phyloP scores from a whole-genome alignment of 2,113 vertebrate species.

The Phalacrocorax aristotelis region DNA sequence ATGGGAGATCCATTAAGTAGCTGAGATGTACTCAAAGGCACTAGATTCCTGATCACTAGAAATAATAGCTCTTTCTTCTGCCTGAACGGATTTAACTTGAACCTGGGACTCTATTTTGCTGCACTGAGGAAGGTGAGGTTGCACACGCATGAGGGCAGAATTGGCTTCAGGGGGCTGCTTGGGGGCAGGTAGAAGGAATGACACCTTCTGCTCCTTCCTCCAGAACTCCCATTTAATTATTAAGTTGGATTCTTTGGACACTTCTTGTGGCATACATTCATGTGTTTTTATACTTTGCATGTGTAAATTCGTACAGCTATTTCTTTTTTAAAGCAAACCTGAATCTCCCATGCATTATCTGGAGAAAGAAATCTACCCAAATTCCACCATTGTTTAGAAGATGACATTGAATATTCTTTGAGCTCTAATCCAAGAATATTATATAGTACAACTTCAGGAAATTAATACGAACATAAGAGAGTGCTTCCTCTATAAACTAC shows the following conservation, averaged over 20 bases:
- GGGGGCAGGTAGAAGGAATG: background rate
- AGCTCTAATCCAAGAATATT: background rate
- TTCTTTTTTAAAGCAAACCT: background rate
- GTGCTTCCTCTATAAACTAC: background rate
- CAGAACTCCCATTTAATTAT: background rate
- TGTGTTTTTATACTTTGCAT: background rate
- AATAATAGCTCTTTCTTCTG: background rate
- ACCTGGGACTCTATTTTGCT: background rate
- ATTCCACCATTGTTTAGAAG: background rate
- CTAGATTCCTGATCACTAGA: background rate
- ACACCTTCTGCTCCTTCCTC: background rate
- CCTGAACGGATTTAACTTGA: background rate
- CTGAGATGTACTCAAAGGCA: background rate
- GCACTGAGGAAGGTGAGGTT: background rate
- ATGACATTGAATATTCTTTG: background rate
- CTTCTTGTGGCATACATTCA: background rate
- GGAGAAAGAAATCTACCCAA: background rate
- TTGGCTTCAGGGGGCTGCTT: background rate
- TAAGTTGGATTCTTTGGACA: background rate
- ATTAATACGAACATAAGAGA: background rate
- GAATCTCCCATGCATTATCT: background rate
- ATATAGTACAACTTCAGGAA: background rate
- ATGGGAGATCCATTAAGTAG: background rate
- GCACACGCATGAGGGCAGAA: background rate
- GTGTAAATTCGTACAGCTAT: background rate